A percentile compares a stretch with the other conserved stretches of the same genome.
Evolutionary conservation across 2,113 vertebrate species (phyloP).

Genomic region (Lampris incognitus): DNA sequence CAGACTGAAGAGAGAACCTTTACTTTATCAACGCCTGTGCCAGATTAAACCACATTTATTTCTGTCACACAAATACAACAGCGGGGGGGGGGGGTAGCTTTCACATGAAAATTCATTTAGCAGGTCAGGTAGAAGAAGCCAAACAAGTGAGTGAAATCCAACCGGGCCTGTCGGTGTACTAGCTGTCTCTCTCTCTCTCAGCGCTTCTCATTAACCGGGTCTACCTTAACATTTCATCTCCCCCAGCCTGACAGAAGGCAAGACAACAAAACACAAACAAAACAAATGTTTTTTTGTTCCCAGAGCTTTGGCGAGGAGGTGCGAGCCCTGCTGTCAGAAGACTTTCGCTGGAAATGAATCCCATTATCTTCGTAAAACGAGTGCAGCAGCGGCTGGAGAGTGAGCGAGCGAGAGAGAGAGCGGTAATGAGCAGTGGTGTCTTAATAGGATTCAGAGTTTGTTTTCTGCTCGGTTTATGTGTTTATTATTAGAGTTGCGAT

Average conservation of each 20-base stretch:
- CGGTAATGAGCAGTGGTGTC: conserved; percentile 45
- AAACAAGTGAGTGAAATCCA: not conserved
- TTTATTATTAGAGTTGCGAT: conserved; percentile 61
- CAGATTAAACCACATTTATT: not conserved
- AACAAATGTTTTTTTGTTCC: conserved; percentile 12
- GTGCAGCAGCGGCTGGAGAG: conserved; percentile 54
- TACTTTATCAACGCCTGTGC: not conserved
- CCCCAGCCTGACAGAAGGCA: not conserved
- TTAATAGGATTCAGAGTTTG: conserved; percentile 60
- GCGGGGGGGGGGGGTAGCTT: not conserved
- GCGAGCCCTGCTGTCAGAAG: conserved; percentile 66
- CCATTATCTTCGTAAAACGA: conserved; percentile 60
- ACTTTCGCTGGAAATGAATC: conserved; percentile 52
- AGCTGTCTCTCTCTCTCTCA: conserved; percentile 8
- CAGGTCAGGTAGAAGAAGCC: conserved; percentile 7
- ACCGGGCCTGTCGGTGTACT: not conserved
- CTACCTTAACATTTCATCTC: not conserved
- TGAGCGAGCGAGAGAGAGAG: conserved; percentile 54
- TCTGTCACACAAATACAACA: not conserved
- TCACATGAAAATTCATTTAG: conserved; percentile 18
- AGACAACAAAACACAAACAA: conserved; percentile 21
- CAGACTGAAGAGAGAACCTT: not conserved
- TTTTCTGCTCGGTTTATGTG: conserved; percentile 49
- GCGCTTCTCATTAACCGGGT: not conserved
- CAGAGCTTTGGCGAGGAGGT: conserved; percentile 45